These are phyloP conservation scores for Taxidea taxus DNA, from an alignment of 2,113 vertebrate genomes.

Conservation along the genomic window DNA sequence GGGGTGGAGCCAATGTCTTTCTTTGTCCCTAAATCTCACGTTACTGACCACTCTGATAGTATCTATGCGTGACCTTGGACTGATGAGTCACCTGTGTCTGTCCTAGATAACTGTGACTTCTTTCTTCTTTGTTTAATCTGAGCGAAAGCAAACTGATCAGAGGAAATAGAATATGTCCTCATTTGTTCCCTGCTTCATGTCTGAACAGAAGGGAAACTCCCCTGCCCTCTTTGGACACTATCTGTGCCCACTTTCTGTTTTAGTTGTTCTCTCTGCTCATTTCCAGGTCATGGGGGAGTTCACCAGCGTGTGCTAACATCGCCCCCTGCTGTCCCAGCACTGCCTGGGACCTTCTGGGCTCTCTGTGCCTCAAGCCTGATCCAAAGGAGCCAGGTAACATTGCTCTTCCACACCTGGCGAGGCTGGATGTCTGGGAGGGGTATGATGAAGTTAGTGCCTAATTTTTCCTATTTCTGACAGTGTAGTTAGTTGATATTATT, in stretches of 20 bases:
- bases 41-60: not conserved
- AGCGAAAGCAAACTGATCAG: not conserved
- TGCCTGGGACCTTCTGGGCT: not conserved
- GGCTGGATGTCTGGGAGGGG: not conserved
- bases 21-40: not conserved
- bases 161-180: not conserved
- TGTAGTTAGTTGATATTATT: not conserved
- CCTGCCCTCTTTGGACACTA: not conserved
- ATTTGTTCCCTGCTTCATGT: not conserved
- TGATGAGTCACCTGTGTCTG: not conserved
- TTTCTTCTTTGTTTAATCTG: not conserved
- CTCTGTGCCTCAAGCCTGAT: not conserved
- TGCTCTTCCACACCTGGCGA: not conserved
- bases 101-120: not conserved
- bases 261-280: not conserved
- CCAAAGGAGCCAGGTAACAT: not conserved
- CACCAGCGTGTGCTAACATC: not conserved
- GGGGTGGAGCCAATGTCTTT: too few relatives aligned
- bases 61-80: fast-evolving
- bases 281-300: not conserved
- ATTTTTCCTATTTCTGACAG: not conserved
- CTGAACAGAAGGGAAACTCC: not conserved
- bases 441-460: not conserved
- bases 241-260: not conserved
- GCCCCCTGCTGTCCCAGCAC: constrained; percentile 46